phyloP scores from a whole-genome alignment of 2,888 invertebrate species.

The Stomorhina lunata region DNA sequence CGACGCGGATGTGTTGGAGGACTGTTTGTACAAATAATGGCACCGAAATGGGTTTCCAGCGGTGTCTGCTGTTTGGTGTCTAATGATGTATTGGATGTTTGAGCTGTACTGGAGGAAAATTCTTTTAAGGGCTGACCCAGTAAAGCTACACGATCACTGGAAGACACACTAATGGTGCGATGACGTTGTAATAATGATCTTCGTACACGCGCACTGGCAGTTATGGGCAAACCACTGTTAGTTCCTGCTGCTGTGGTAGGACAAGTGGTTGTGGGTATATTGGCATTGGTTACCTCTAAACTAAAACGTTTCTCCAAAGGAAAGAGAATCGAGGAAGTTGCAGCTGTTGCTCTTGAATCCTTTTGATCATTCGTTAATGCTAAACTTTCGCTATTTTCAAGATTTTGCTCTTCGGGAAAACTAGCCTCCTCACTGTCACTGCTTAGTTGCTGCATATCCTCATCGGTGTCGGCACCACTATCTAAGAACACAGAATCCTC shows the following conservation, averaged over 20 bases:
- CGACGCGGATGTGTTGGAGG: conserved; percentile 73
- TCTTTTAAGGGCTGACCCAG: conserved; percentile 73
- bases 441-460: conserved; percentile 91
- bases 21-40: conserved; percentile 72
- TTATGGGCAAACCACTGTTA: conserved; percentile 32
- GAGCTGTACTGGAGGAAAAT: conserved; percentile 66
- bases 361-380: conserved; percentile 34
- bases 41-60: conserved; percentile 77
- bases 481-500: conserved; percentile 92
- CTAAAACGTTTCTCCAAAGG: conserved; percentile 72
- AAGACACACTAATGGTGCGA: conserved; percentile 76
- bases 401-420: conserved; percentile 67
- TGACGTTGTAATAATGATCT: conserved; percentile 76
- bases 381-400: conserved; percentile 46
- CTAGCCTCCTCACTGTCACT: conserved; percentile 87
- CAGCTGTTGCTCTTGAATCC: conserved; percentile 1
- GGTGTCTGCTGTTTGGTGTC: conserved; percentile 66
- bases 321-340: conserved; percentile 34
- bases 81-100: conserved; percentile 67
- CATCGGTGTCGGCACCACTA: conserved; percentile 87
- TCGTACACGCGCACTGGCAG: conserved; percentile 69
- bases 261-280: conserved; percentile 34
- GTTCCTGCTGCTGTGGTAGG: conserved; percentile 38
- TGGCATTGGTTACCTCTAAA: conserved; percentile 66
- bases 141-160: conserved; percentile 73